A percentile compares a stretch with the other conserved stretches of the same genome.
These are phyloP conservation scores for Philereme transversata DNA, from an alignment of 2,888 invertebrate species.

Conservation along the genomic window DNA sequence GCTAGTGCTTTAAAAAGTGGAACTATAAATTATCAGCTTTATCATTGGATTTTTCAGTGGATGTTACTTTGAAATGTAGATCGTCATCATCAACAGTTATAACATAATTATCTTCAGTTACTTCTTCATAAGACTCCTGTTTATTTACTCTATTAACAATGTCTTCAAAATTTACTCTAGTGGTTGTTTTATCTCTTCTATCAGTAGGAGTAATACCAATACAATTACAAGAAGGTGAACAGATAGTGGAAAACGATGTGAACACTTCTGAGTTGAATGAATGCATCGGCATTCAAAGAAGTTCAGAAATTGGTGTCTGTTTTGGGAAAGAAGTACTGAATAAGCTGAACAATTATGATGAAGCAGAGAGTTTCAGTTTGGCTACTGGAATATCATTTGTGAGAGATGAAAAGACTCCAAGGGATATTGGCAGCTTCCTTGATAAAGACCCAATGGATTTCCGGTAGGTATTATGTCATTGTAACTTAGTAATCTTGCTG, in stretches of 20 bases:
- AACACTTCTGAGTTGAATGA: conserved; percentile 67
- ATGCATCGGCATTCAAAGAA: conserved; percentile 66
- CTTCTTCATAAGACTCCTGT: not conserved
- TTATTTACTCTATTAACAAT: conserved; percentile 30
- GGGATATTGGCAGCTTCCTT: conserved; percentile 86
- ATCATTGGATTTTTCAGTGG: not conserved
- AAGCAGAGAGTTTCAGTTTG: conserved; percentile 86
- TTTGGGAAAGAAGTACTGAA: conserved; percentile 88
- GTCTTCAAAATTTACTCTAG: conserved; percentile 31
- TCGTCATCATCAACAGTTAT: not conserved
- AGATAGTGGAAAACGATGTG: conserved; percentile 58
- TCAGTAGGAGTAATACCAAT: conserved; percentile 65
- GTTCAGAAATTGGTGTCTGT: conserved; percentile 84
- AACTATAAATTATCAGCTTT: not conserved
- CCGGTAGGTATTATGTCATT: conserved; percentile 80
- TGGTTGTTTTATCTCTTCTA: conserved; percentile 38
- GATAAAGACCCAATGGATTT: conserved; percentile 91
- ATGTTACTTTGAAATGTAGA: conserved; percentile 26
- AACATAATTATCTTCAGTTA: conserved; percentile 1
- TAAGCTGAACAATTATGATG: conserved; percentile 86
- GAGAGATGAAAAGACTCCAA: conserved; percentile 86
- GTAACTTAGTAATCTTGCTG: not conserved
- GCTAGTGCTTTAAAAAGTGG: too few relatives aligned
- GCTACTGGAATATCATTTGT: conserved; percentile 86
- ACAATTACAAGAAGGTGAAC: conserved; percentile 71